Evolutionary conservation across 2,888 invertebrate species (phyloP), one percentile per base, ranked within the genome.

Genomic region (Trissolcus japonicus): DNA sequence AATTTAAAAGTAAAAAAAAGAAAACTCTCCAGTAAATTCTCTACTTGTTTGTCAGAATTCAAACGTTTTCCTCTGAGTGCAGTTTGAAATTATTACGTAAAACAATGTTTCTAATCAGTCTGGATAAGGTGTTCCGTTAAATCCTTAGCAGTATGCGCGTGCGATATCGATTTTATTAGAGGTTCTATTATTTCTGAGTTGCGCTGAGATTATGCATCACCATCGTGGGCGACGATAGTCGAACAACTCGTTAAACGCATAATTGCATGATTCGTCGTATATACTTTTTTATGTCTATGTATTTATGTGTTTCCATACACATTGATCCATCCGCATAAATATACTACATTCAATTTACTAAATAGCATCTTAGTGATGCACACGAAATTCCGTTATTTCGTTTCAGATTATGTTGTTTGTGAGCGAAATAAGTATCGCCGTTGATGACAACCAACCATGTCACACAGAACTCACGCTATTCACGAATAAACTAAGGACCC

Each of bases 41-140:
- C 68, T 77, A 69, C 78, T 73, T 72, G 66, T 74, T 78, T 78
- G 73, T 78, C 69, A 60, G 63, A 73, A 77, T 46, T 66, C 72
- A 59, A 72, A 68, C 62, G 50, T 77, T 68, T 73, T 77, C 68
- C 73, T 71, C 62, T 17, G 59, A 68, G 59, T 46, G 68, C 68
- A 68, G 65, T 69, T 68, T 59, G 53, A 69, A 55, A 60, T 69
- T 51, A 53, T 65, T 78, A 74, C 73, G 66, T 69, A 65, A 73
- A 77, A 55, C 60, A 57, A 68, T 54, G 59, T 67, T 63, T 56
- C 65, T 69, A 73, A 46, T 46, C 55, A 43, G 56, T 78, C 69
- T 60, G 62, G 50, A 55, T 48, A 56, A 16, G 55, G 65, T 65
- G 65, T 78, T 63, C 61, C 59, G 65, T 60, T 16, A 68, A 73